Base-by-base conservation (phyloP, 2,113 vertebrate genomes). In the Ictalurus punctatus region DNA sequence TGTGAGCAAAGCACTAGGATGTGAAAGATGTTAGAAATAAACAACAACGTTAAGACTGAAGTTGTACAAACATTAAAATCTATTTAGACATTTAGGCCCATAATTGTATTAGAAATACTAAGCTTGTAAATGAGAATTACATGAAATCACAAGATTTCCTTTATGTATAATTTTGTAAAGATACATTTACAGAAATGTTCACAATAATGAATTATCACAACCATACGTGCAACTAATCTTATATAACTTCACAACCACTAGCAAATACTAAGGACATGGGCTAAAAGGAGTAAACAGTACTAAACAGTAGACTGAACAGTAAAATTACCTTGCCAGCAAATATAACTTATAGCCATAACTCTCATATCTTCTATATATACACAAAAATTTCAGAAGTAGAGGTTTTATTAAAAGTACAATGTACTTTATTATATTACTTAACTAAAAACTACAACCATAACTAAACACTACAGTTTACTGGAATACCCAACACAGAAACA, bases 401-500 rank as follows among this genome's bases (percentile, higher is more conserved):
- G 25, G 1, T 54, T 58, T 19, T 30, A 79, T 27, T 34, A 56
- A 9, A 34, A 56, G 21, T 21, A 56, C 56, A 58, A 34, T 56
- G 2, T 14, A 52, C 48, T 80, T 79, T 27, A 73, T 25, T 30
- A 67, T 14, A 76, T 69, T 83, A 69, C 86, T 52, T 58, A 19
- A 34, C n/a, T 30, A 19, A 58, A 58, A 7, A 34, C n/a, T 40
- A 81, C n/a, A 56, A 58, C 6, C 58, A 58, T 86, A 59, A 74
- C 21, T 71, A 74, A 85, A 89, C 71, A 82, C 54, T 58, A 74
- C 30, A 56, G 84, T 74, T 16, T 65, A 19, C 44, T 48, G 21
- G 86, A 89, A 92, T 84, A 94, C 91, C 90, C 76, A 93, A 91
- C 73, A 91, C 56, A 87, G 89, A 94, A 89, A 87, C 74, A 83